Percentiles rank a stretch among this genome's conserved stretches.
These are phyloP conservation scores for Pomacea maculata DNA, from an alignment of 1,140 invertebrate genomes.

Conservation along the genomic window DNA sequence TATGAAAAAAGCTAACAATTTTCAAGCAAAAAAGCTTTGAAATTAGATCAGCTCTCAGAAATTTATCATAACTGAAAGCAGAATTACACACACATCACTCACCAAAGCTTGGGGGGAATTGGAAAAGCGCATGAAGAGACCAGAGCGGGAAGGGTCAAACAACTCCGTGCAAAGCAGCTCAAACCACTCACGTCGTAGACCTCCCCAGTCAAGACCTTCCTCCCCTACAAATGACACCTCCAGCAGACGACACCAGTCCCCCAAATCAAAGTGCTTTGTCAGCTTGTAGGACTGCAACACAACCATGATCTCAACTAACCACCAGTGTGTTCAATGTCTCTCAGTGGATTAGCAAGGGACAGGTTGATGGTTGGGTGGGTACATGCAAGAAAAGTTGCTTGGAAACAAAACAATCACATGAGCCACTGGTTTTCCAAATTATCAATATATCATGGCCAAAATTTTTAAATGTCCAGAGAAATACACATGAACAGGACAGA, in stretches of 20 bases:
- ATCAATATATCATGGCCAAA: too few species aligned
- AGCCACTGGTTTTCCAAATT: too few species aligned
- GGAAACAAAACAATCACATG: too few species aligned
- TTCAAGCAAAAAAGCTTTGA: conserved; percentile 10
- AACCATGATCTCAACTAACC: not conserved
- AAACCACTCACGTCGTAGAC: conserved; percentile 92
- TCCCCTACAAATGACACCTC: conserved; percentile 91
- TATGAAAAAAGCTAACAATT: not conserved
- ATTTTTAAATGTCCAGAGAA: too few species aligned
- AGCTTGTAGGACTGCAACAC: conserved; percentile 72
- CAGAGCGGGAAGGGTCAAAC: conserved; percentile 77
- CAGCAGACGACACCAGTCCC: conserved; percentile 93
- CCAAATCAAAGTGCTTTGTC: conserved; percentile 81
- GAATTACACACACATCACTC: conserved; percentile 33
- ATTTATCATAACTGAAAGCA: not conserved
- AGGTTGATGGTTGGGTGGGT: too few species aligned
- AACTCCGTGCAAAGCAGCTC: conserved; percentile 85
- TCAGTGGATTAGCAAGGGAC: too few species aligned
- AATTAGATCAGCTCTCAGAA: not conserved
- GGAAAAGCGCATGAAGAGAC: conserved; percentile 85
- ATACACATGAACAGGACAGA: too few species aligned
- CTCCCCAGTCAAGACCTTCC: conserved; percentile 94
- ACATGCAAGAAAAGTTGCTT: too few species aligned
- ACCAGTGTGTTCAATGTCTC: too few species aligned
- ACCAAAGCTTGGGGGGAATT: conserved; percentile 73